These are phyloP conservation scores for Drosophila ficusphila DNA, from an alignment of 1,140 invertebrate species.

Conservation along the genomic window DNA sequence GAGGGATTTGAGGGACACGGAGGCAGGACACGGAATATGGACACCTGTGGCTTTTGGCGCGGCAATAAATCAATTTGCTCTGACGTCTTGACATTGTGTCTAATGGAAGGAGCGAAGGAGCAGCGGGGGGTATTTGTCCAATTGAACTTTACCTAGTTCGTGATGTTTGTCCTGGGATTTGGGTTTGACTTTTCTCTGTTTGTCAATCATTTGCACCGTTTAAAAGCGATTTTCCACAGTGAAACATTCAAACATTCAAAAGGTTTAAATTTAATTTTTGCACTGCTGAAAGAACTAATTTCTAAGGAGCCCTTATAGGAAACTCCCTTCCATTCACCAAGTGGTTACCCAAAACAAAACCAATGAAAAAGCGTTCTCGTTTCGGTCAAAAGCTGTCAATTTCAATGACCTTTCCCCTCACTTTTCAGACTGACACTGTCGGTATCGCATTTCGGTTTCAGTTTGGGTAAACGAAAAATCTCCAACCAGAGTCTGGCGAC, in stretches of 20 bases:
- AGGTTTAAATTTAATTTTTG: background rate
- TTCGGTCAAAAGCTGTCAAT: constrained; percentile 15
- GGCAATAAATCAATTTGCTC: constrained; percentile 58
- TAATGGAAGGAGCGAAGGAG: constrained; percentile 10
- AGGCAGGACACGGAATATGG: constrained; percentile 24
- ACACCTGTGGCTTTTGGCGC: constrained; percentile 56
- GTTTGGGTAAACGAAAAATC: constrained; percentile 12
- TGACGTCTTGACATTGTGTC: constrained; percentile 57
- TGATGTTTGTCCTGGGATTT: constrained; percentile 42
- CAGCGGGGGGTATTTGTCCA: background rate
- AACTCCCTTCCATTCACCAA: background rate
- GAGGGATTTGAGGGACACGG: background rate
- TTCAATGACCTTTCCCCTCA: constrained; percentile 27
- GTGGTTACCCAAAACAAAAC: background rate
- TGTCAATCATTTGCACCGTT: constrained; percentile 30
- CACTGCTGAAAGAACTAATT: no score
- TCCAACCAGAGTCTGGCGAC: constrained; percentile 15
- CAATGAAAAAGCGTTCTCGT: constrained; percentile 2
- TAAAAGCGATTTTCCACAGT: background rate
- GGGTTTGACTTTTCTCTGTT: constrained; percentile 14
- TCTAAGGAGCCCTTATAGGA: background rate
- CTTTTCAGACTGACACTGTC: background rate
- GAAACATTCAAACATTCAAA: background rate
- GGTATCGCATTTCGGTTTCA: constrained; percentile 27
- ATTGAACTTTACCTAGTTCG: constrained; percentile 21